These are phyloP conservation scores for Dromococcyx pavoninus DNA, from an alignment of 2,797 vertebrate species.

Conservation along the genomic window DNA sequence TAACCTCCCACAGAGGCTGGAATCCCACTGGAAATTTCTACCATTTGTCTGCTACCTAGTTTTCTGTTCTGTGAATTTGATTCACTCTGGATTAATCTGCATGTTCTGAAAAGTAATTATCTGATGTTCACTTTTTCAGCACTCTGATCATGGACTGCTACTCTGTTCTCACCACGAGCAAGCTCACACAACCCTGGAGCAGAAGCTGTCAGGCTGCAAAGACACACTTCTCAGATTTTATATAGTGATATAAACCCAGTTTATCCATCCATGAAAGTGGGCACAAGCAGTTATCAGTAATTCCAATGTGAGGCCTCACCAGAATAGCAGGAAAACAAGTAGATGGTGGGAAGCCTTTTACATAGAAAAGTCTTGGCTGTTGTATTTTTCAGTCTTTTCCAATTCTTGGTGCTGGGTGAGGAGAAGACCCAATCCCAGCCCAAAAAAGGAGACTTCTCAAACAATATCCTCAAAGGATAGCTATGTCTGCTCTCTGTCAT, in stretches of 20 bases:
- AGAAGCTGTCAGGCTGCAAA: not conserved
- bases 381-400: not conserved
- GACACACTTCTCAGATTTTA: not conserved
- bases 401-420: not conserved
- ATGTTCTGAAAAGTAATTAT: conserved; percentile 3
- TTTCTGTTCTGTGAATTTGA: not conserved
- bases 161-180: accelerated
- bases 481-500: conserved; percentile 41
- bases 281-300: not conserved
- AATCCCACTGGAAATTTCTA: conserved; percentile 32
- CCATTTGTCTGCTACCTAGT: conserved; percentile 21
- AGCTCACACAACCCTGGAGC: not conserved
- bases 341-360: not conserved
- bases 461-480: not conserved
- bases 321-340: not conserved
- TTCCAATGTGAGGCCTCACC: not conserved
- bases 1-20: conserved; percentile 36
- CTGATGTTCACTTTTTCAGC: conserved; percentile 34
- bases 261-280: not conserved
- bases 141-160: conserved; percentile 36
- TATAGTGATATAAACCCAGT: not conserved
- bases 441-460: conserved; percentile 51
- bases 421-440: not conserved
- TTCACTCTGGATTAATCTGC: not conserved
- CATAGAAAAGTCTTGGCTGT: not conserved